Percentiles rank a stretch among this genome's conserved stretches.
These are phyloP conservation scores for Paramormyrops hopkinsi DNA, from an alignment of 2,797 vertebrate species.

Conservation along the genomic window DNA sequence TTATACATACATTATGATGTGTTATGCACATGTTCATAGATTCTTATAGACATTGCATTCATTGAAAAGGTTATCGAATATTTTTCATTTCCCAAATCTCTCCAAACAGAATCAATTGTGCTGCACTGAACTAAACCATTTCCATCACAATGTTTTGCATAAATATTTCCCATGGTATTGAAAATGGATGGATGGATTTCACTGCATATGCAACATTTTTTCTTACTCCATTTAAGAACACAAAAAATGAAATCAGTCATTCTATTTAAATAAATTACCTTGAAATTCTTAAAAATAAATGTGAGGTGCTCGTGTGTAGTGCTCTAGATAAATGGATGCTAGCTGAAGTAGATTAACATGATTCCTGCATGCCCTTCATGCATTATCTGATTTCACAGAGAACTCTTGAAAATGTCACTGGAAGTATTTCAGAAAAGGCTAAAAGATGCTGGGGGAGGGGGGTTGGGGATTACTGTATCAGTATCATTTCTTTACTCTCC, in stretches of 20 bases:
- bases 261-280: background rate
- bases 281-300: background rate
- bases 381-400: background rate
- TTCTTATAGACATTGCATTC: background rate
- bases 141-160: background rate
- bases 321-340: background rate
- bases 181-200: background rate
- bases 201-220: background rate
- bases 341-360: background rate
- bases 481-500: background rate
- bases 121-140: no score
- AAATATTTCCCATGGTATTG: background rate
- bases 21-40: background rate
- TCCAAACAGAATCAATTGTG: no score
- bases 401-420: background rate
- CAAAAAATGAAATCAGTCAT: background rate
- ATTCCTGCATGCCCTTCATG: background rate
- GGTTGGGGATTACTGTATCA: background rate
- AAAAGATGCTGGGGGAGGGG: background rate
- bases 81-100: background rate
- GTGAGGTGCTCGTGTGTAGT: background rate
- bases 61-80: background rate
- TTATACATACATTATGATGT: background rate
- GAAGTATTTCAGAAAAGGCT: background rate
- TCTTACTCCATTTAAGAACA: background rate